Evolutionary conservation across 2,113 vertebrate genomes (phyloP).

Genomic region (Erinaceus europaeus): DNA sequence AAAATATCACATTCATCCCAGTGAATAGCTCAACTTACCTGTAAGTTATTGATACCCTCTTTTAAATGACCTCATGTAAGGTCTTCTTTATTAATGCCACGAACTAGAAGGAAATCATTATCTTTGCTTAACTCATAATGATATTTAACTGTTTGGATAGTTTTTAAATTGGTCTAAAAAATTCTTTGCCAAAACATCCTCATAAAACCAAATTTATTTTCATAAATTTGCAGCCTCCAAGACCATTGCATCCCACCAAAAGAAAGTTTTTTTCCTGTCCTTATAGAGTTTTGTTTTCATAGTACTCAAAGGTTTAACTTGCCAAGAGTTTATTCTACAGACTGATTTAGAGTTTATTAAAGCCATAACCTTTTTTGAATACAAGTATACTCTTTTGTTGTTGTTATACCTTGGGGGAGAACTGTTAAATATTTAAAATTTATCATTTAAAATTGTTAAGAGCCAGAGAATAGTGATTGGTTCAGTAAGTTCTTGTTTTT

Average conservation of each 20-base stretch:
- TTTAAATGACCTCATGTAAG: background rate
- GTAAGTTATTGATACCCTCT: background rate
- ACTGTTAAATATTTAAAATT: background rate
- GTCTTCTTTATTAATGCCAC: background rate
- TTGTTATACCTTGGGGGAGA: background rate
- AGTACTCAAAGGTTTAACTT: no score
- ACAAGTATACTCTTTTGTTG: background rate
- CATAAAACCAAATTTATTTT: constrained; percentile 28
- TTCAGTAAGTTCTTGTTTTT: background rate
- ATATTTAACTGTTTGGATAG: background rate
- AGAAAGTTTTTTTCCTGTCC: background rate
- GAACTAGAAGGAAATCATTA: background rate
- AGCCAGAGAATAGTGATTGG: constrained; percentile 8
- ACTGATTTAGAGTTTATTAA: no score
- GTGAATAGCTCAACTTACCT: background rate
- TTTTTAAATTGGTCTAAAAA: background rate
- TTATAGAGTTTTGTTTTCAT: no score
- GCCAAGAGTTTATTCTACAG: background rate
- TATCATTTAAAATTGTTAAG: constrained; percentile 11
- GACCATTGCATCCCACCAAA: background rate
- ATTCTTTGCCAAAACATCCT: constrained; percentile 29
- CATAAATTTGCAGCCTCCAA: background rate
- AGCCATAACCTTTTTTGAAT: background rate
- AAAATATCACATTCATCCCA: background rate
- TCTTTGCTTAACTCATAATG: background rate